phyloP scores from a whole-genome alignment of 2,113 vertebrate genomes.

The Eurystomus gularis region DNA sequence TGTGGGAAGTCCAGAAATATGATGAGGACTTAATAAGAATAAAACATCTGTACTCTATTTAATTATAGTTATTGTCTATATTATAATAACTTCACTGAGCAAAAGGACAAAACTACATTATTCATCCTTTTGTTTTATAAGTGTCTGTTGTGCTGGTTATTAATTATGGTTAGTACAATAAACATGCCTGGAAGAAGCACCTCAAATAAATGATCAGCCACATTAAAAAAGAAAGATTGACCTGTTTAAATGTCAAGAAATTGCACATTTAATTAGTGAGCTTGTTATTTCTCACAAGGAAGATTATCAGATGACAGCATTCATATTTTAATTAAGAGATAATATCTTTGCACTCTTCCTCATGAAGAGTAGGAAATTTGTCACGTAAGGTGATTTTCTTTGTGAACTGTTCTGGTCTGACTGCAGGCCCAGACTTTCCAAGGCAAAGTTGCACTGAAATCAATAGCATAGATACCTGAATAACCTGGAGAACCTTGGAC shows the following conservation, averaged over 20 bases:
- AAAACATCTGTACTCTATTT: neutral
- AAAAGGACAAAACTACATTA: neutral
- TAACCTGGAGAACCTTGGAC: neutral
- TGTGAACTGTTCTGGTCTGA: neutral
- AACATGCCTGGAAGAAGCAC: conserved; percentile 36
- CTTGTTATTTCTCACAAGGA: conserved; percentile 56
- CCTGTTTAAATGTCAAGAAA: conserved; percentile 64
- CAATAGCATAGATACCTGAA: neutral
- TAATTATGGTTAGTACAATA: conserved; percentile 41
- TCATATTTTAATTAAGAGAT: conserved; percentile 64
- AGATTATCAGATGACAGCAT: conserved; percentile 56
- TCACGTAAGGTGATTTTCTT: neutral
- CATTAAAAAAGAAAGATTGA: neutral
- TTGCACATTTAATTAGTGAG: conserved; percentile 54
- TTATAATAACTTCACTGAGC: neutral
- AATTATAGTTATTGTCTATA: conserved; percentile 10
- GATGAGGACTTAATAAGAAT: neutral
- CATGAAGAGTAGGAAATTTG: neutral
- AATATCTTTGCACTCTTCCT: conserved; percentile 52
- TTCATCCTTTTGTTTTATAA: conserved; percentile 3
- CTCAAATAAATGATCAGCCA: conserved; percentile 44
- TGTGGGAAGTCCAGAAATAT: neutral
- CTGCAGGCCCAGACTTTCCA: neutral
- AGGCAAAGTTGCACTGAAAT: neutral
- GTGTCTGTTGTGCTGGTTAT: conserved; percentile 8